A percentile compares a stretch with the other conserved stretches of the same genome.
Evolutionary conservation across 2,113 vertebrate genomes (phyloP).

Genomic region (Tychaedon coryphoeus): DNA sequence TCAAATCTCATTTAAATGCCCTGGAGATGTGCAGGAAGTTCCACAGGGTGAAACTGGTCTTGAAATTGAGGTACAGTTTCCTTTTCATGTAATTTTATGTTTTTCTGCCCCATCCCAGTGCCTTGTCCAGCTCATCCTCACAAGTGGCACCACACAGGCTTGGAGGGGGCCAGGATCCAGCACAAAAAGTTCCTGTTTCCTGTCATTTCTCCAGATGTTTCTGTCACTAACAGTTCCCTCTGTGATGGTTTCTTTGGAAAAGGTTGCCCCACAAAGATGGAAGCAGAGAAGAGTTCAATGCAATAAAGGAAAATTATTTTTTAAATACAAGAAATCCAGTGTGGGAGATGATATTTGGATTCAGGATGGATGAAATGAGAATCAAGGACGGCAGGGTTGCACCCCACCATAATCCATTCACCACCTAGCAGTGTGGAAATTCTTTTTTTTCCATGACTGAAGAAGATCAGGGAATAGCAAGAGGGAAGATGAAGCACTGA

Average conservation of each 20-base stretch:
- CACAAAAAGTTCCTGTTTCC: neutral
- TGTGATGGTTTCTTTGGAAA: neutral
- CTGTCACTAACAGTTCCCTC: neutral
- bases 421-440: neutral
- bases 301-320: neutral
- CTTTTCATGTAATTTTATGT: accelerated
- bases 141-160: accelerated
- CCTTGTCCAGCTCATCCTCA: neutral
- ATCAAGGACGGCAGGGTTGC: neutral
- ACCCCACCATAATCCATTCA: neutral
- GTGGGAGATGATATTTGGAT: neutral
- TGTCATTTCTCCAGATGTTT: neutral
- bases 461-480: neutral
- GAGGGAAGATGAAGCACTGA: neutral
- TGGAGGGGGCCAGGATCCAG: neutral
- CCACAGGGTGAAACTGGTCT: neutral
- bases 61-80: neutral
- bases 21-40: neutral
- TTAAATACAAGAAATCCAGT: no score
- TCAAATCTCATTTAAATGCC: neutral
- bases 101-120: neutral
- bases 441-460: neutral
- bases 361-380: neutral
- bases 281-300: neutral
- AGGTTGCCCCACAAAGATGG: neutral